Evolutionary conservation across 2,888 invertebrate genomes (phyloP), one percentile per base, ranked within the genome.

Genomic region (Chrysopilus asiliformis): DNA sequence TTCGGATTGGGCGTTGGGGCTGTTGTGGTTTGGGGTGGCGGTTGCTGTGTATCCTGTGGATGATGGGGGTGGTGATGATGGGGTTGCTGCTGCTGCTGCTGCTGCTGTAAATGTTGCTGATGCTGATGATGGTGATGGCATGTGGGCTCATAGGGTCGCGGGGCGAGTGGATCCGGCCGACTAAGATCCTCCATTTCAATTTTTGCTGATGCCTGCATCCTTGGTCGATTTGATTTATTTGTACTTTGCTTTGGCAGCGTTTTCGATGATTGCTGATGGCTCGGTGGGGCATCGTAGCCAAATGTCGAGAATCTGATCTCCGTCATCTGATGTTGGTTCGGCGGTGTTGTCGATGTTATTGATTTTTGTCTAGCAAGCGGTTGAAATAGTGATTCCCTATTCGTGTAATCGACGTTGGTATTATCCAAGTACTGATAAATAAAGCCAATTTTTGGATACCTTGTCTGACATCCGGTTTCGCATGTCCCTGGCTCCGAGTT

Each of bases 391-490:
- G 63, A 62, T 47, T 63, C 63, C 40, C 63, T 63, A n/a, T n/a
- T n/a, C n/a, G n/a, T n/a, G n/a, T n/a, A n/a, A n/a, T n/a, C n/a
- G n/a, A n/a, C n/a, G n/a, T n/a, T n/a, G n/a, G n/a, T n/a, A n/a
- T n/a, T n/a, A n/a, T n/a, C n/a, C n/a, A n/a, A n/a, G n/a, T n/a
- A n/a, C n/a, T n/a, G n/a, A n/a, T n/a, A n/a, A n/a, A n/a, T n/a
- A n/a, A n/a, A n/a, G n/a, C n/a, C n/a, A 29, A n/a, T 28, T n/a
- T 18, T 22, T 24, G 82, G 82, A 56, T 83, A 86, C 47, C 86
- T 70, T 1, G 87, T 87, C 57, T 87, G 87, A 55, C 86, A 87
- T 35, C 76, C 78, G 56, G 72, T 78, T 56, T 80, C 79, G 47
- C 76, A 72, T 71, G 76, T 79, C 52, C 74, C 74, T 37, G 46